Percentiles rank a stretch among this genome's conserved stretches.
Conservation (phyloP, 2,797 vertebrate genomes). For the Acanthopagrus latus region DNA sequence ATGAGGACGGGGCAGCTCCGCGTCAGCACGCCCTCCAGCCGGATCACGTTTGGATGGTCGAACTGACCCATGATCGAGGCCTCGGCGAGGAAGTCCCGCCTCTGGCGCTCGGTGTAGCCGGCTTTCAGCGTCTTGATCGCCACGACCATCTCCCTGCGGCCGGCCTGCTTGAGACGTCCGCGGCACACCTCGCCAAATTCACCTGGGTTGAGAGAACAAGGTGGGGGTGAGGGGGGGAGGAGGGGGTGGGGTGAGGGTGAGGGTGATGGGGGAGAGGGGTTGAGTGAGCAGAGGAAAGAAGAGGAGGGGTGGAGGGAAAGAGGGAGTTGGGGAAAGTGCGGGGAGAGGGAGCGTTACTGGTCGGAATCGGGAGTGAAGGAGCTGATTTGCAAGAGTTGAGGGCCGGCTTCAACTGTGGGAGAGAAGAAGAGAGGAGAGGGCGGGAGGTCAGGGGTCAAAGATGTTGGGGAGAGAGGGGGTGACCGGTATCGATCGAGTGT, state of each 20-base stretch:
- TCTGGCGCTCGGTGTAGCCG: conserved; percentile 96
- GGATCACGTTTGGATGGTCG: conserved; percentile 98
- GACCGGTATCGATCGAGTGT: conserved; percentile 67
- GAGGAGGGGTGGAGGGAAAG: conserved; percentile 43
- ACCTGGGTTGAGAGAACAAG: conserved; percentile 81
- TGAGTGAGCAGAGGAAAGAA: conserved; percentile 58
- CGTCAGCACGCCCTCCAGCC: conserved; percentile 97
- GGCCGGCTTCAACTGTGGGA: conserved; percentile 51
- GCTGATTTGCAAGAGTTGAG: conserved; percentile 55
- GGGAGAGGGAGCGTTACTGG: conserved; percentile 75
- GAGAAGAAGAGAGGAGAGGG: conserved; percentile 45
- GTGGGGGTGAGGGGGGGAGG: conserved; percentile 21
- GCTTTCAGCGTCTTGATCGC: conserved; percentile 98
- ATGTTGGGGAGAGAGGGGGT: conserved; percentile 80
- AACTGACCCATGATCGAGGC: conserved; percentile 99
- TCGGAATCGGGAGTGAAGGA: conserved; percentile 65
- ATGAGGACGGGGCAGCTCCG: conserved; percentile 98
- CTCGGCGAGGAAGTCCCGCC: conserved; percentile 96
- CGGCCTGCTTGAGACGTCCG: conserved; percentile 94
- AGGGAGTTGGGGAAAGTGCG: conserved; percentile 46
- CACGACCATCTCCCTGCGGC: conserved; percentile 94
- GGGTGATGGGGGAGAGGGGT: conserved; percentile 54
- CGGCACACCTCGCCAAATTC: conserved; percentile 98
- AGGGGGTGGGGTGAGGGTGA: conserved; percentile 24
- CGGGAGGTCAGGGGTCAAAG: conserved; percentile 70